A percentile compares a stretch with the other conserved stretches of the same genome.
Conservation (phyloP, 1,140 invertebrate genomes). For the Notospermus geniculatus region DNA sequence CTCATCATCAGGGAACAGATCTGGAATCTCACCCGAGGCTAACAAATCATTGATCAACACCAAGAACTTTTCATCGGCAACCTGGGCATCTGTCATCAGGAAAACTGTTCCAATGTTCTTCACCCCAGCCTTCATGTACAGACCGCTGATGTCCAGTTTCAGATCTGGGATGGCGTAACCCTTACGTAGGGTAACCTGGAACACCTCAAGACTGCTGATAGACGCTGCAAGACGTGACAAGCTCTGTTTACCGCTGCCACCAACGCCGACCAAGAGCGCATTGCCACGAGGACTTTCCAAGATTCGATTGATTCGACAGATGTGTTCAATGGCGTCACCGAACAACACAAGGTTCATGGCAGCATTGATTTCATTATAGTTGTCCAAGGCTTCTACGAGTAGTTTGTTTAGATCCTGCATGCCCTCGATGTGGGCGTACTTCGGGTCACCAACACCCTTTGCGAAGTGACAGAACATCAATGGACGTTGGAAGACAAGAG, state of each 20-base stretch:
- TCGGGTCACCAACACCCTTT: constrained; percentile 86
- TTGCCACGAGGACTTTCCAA: constrained; percentile 92
- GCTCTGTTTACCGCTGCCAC: constrained; percentile 94
- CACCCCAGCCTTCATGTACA: constrained; percentile 87
- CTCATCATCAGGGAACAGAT: constrained; percentile 93
- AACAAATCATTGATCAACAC: constrained; percentile 95
- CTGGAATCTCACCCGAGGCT: constrained; percentile 91
- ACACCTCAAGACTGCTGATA: constrained; percentile 90
- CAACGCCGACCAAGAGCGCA: constrained; percentile 91
- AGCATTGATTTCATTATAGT: constrained; percentile 93
- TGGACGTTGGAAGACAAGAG: constrained; percentile 76
- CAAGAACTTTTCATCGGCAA: constrained; percentile 88
- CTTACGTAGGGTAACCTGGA: constrained; percentile 88
- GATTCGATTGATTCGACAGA: constrained; percentile 88
- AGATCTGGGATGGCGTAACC: constrained; percentile 91
- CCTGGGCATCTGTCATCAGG: constrained; percentile 94
- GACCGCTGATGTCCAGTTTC: constrained; percentile 77
- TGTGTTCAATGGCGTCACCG: constrained; percentile 95
- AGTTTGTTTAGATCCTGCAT: constrained; percentile 78
- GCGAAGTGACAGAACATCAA: constrained; percentile 94
- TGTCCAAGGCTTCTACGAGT: constrained; percentile 83
- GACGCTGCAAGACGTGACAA: constrained; percentile 88
- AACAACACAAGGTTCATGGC: constrained; percentile 96
- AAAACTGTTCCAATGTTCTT: constrained; percentile 95
- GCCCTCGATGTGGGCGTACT: constrained; percentile 82